Base-by-base conservation (phyloP, 2,113 vertebrate species). In the Otus sunia region DNA sequence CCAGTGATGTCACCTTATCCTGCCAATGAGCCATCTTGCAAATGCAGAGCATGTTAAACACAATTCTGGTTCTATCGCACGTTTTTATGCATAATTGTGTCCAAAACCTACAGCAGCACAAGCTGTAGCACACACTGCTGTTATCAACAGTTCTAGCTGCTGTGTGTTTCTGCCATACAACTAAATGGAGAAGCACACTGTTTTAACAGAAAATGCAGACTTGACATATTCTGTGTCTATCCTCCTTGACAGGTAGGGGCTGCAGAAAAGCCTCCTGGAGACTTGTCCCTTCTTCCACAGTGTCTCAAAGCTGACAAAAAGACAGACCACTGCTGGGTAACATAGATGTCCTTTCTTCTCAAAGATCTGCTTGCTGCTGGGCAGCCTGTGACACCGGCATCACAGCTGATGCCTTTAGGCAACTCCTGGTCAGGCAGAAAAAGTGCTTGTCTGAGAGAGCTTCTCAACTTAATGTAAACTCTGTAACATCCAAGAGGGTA, bases 341-440 rank as follows among this genome's bases (percentile, higher is more conserved):
- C 0, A 1, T 23, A 58, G 25, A 17, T 25, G 23, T 53, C 30
- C 47, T 37, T 50, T 62, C n/a, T 56, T 22, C 64, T 25, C 0
- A 0, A 27, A 25, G 25, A 43, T 5, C 8, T 86, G 12, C 1
- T 1, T 30, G 10, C 29, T 73, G 47, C 25, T 1, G 2, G 23
- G 23, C 41, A 45, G 47, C 4, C 29, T 45, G 12, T 62, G 36
- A 52, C 30, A 26, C 47, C 37, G 30, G 36, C 22, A 50, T 58
- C 32, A 17, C 15, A 25, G 25, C 12, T 68, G 47, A 50, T 36
- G 23, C 18, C 29, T 62, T 71, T 15, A 52, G 23, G 63, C 21
- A 71, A 7, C 10, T n/a, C 6, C 25, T 53, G 39, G 25, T 55
- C 26, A 49, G 20, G 26, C 12, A 72, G 20, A n/a, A 62, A 49